Evolutionary conservation across 2,888 invertebrate genomes (phyloP), one percentile per base, ranked within the genome.

Genomic region (Scaptomyza reducta): DNA sequence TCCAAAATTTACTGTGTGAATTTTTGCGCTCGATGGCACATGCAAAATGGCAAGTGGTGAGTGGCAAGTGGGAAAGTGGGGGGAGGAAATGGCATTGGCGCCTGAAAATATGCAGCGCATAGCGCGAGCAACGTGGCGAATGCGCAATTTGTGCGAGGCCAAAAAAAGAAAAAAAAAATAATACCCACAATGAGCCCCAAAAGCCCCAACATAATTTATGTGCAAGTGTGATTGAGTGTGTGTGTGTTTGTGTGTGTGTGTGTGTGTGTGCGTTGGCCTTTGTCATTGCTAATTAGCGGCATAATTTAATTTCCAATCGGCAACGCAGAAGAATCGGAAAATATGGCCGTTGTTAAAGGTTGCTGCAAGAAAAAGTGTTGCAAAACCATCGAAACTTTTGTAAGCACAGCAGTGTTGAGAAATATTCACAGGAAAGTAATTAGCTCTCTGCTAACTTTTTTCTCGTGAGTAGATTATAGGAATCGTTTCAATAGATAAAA

Each of bases 151-250:
- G 68, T 31, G 40, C 33, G 55, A 13, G 57, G 65, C 66, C 62
- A 67, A 68, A 44, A 14, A 38, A 7, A 35, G 0, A 7, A 14
- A 1, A 6, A n/a, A 38, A 14, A 14, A 38, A 40, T 16, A 35
- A 13, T 3, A 35, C 11, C 69, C 82, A 87, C 82, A 82, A 82
- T 82, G 82, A 78, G 77, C 68, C 62, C 79, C 79, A 68, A 85
- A 85, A 87, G 87, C 87, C 83, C 71, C 79, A 82, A 59, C 83
- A 70, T 87, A 83, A 87, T 82, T 87, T 85, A 87, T 82, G 86
- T 68, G 63, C 40, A 51, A 47, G 46, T 33, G 50, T 46, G 58
- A 40, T 50, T 29, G 47, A 29, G 58, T 25, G 58, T 10, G 47
- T 13, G 49, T 29, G 40, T 6, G 64, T 35, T 44, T 11, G 35